Percentiles rank a stretch among this genome's conserved stretches.
These are phyloP conservation scores for Plecturocebus donacophilus DNA, from an alignment of 2,113 vertebrate species.

Conservation along the genomic window DNA sequence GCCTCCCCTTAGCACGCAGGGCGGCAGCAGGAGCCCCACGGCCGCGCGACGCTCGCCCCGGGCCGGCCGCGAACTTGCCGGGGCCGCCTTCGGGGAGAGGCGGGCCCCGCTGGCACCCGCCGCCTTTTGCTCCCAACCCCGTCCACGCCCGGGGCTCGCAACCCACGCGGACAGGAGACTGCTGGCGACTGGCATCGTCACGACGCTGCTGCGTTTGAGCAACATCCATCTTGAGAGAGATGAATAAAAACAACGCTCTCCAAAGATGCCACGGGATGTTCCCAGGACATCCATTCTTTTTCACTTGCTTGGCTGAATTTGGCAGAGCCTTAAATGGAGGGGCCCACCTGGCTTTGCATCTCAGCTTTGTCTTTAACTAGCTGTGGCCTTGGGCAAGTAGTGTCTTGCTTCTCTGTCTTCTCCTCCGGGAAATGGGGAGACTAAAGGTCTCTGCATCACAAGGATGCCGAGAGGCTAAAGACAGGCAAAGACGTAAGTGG, in stretches of 20 bases:
- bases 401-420: neutral
- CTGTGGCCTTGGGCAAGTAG: neutral
- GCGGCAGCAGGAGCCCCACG: neutral
- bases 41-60: neutral
- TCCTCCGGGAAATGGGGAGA: neutral
- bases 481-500: too few relatives aligned
- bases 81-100: slow-evolving; percentile 22
- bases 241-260: neutral
- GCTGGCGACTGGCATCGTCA: neutral
- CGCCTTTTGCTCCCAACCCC: accelerated
- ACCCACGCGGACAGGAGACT: neutral
- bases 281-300: neutral
- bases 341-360: neutral
- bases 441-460: neutral
- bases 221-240: neutral
- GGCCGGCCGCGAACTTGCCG: neutral
- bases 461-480: neutral
- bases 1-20: slow-evolving; percentile 58
- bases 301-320: neutral
- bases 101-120: neutral
- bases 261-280: neutral
- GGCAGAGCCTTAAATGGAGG: neutral
- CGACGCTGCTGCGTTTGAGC: neutral
- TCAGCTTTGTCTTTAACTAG: neutral
- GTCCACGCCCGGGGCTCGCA: neutral